phyloP scores from a whole-genome alignment of 1,140 invertebrate genomes.

The Popillia japonica region DNA sequence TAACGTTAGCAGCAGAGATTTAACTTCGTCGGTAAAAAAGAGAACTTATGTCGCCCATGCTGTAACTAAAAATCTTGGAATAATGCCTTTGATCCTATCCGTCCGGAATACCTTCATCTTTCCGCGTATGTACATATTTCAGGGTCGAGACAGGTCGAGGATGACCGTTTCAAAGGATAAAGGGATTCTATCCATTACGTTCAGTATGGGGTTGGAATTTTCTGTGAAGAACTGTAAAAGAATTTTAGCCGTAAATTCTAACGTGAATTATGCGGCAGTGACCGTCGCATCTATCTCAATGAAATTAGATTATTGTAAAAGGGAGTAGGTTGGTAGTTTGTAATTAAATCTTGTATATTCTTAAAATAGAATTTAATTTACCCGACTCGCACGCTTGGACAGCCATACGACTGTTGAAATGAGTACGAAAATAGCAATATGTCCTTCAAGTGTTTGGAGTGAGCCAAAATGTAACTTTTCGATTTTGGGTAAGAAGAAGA shows the following conservation, averaged over 20 bases:
- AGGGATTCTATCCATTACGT: conserved; percentile 5
- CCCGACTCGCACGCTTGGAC: no score
- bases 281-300: no score
- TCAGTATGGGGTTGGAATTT: neutral
- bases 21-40: neutral
- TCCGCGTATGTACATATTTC: conserved; percentile 4
- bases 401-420: no score
- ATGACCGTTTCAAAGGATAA: conserved; percentile 10
- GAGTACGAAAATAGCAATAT: no score
- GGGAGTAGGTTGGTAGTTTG: no score
- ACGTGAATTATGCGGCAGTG: neutral
- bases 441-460: no score
- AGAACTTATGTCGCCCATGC: neutral
- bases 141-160: conserved; percentile 6
- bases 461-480: no score
- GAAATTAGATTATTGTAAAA: no score
- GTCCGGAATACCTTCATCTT: neutral
- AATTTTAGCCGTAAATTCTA: conserved; percentile 7
- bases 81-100: conserved; percentile 14
- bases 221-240: neutral
- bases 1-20: neutral
- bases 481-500: no score
- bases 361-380: no score
- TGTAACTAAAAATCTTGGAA: conserved; percentile 10
- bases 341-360: no score